Evolutionary conservation across 2,888 invertebrate species (phyloP), one percentile per base, ranked within the genome.

Genomic region (Nomada ruficornis): DNA sequence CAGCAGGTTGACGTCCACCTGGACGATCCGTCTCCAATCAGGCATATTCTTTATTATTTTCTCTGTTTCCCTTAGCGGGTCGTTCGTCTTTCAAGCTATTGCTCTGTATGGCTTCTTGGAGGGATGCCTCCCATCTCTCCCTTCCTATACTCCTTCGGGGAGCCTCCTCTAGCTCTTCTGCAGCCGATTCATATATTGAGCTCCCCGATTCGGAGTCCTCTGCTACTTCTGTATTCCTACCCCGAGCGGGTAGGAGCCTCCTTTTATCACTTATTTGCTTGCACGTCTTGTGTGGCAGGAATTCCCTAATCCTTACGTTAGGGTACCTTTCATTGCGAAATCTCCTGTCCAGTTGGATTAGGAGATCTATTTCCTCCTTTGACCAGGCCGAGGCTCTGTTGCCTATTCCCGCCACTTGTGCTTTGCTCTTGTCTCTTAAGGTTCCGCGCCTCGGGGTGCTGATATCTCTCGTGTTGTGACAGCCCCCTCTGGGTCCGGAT

Each of bases 391-490:
- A 54, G n/a, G 4, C 29, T 18, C n/a, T 54, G 2, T 10, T 13
- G 10, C 9, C 2, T 9, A 0, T 10, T 3, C 20, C n/a, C 20
- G n/a, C 18, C 1, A 0, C 7, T 0, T 0, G 2, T 0, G n/a
- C 3, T 2, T 0, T 2, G 2, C 20, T 54, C 3, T 18, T n/a
- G 1, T 7, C 54, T 11, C 0, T 0, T 54, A 0, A 0, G 18
- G 20, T 54, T 54, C 1, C 54, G 18, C 50, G 0, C 10, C 13
- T 7, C 2, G 2, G 54, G n/a, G 7, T 54, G 54, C 5, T 7
- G 11, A 20, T 54, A 20, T 3, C 54, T 11, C n/a, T 54, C 54
- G 4, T 54, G 54, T 20, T 54, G 54, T n/a, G 54, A 20, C 7
- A 54, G 0, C 7, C 54, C 54, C 1, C 54, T 54, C 3, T 1